Base-by-base conservation (phyloP, 2,797 vertebrate species). In the Poecilia picta region DNA sequence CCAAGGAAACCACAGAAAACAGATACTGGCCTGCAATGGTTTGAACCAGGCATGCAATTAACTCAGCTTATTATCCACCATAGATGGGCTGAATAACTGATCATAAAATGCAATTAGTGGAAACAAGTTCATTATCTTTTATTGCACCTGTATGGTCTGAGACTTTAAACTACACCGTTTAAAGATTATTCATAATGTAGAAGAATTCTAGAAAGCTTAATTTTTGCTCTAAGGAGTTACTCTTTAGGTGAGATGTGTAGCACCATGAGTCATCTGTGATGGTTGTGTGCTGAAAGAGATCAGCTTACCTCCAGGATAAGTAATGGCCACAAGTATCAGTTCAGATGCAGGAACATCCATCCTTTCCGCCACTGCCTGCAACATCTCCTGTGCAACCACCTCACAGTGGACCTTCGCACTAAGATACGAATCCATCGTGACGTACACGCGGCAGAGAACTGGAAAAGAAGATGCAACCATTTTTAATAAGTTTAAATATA, bases 361-460 rank as follows among this genome's bases (percentile, higher is more conserved):
- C 90, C 97, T 97, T 76, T 98, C 98, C 53, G 97, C 97, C 81
- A 97, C 95, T 0, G 96, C 95, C 90, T 96, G 96, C 89, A 99
- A 90, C 82, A 99, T 95, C 88, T 98, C 97, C 91, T 97, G 97
- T 16, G 96, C 96, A 79, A 95, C 95, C 20, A 93, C 92, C 0
- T 96, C 95, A 10, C 94, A 93, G 82, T 94, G 96, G 46, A 94
- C 95, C 93, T 96, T 97, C 92, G 98, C 93, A 1, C 98, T 99
- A 80, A 99, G 93, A 51, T 97, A 99, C 0, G 97, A 99, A 93
- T 98, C 97, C 92, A 97, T 95, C 0, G 95, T 97, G 84, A 99
- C 90, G 62, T 99, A 97, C 70, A 99, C 96, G 0, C 96, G 97
- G 87, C 97, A 99, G 92, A 98, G 94, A 87, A 96, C 98, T 99